These are phyloP conservation scores for Rhipidura dahli DNA, from an alignment of 2,113 vertebrate genomes.

Conservation along the genomic window DNA sequence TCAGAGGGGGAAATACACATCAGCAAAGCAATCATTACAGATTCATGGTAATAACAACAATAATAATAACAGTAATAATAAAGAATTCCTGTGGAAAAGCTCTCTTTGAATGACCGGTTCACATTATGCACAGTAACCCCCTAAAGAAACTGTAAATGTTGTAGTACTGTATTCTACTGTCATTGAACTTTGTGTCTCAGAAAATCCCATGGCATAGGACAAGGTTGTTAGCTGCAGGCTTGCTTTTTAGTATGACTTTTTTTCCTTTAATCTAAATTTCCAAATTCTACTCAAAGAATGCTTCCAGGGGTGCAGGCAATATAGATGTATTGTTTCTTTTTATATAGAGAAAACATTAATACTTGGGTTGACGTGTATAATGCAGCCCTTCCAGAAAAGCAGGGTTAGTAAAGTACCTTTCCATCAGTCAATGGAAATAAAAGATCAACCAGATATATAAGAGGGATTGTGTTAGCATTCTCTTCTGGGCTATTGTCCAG, in stretches of 20 bases:
- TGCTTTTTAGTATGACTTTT: not conserved
- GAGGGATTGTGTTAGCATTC: not conserved
- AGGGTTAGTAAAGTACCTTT: not conserved
- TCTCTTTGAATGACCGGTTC: not conserved
- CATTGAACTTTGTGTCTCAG: not conserved
- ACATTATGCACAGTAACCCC: not conserved
- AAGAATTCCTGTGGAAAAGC: not conserved
- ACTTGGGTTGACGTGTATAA: not conserved
- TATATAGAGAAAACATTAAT: not conserved
- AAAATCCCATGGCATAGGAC: not conserved
- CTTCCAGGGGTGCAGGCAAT: not conserved
- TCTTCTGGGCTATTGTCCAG: not conserved
- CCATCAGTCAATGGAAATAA: not conserved
- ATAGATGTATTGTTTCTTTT: not conserved
- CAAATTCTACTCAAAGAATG: not conserved
- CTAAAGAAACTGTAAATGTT: not conserved
- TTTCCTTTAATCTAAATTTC: slow-evolving; percentile 8
- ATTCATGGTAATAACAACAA: not conserved
- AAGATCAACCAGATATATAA: not conserved
- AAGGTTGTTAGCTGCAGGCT: not conserved
- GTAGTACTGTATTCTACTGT: not conserved
- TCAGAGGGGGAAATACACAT: not conserved
- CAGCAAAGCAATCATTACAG: not conserved
- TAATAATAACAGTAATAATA: not conserved
- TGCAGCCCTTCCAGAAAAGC: not conserved